Evolutionary conservation across 2,888 invertebrate species (phyloP), one percentile per base, ranked within the genome.

Genomic region (Caenorhabditis sp.): DNA sequence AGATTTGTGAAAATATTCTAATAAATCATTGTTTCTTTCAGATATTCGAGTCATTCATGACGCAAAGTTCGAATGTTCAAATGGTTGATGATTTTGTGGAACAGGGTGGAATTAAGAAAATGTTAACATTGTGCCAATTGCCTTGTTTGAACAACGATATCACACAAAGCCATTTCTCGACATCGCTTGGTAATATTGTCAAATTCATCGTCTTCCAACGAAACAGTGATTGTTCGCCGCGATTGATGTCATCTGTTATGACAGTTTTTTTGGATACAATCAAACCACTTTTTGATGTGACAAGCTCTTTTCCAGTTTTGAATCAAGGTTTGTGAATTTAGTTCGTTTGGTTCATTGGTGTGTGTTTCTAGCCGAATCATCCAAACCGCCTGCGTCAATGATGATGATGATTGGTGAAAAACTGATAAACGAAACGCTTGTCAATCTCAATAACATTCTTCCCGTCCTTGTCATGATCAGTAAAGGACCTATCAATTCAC

Each of bases 31-130:
- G 14, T 24, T 26, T 58, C 51, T 23, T 49, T 23, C 77, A 76
- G 61, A 70, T 85, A 24, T 62, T 85, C 36, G 79, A 81, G 55
- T 71, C 81, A 6, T 64, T 85, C 54, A 70, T 79, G 58, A 68
- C 77, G 10, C 81, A 80, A 36, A 53, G 54, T 12, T 72, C 77
- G n/a, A 58, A 76, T 10, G 62, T 69, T 19, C 73, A 70, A 12
- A 71, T 83, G 62, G 62, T 71, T 17, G 79, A 81, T n/a, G 77
- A 76, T 10, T 72, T 82, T 43, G 65, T 81, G 2, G 58, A 67
- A 1, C 53, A 57, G 24, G 64, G 61, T 8, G 78, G 75, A 1
- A 73, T 81, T 21, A 65, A 73, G 27, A 77, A 76, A 53, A 64
- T 78, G n/a, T 66, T 79, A 57, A 65, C 49, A 43, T 31, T 75